A percentile compares a stretch with the other conserved stretches of the same genome.
These are phyloP conservation scores for Drosophila melanosoma DNA, from an alignment of 2,888 invertebrate species.

Conservation along the genomic window DNA sequence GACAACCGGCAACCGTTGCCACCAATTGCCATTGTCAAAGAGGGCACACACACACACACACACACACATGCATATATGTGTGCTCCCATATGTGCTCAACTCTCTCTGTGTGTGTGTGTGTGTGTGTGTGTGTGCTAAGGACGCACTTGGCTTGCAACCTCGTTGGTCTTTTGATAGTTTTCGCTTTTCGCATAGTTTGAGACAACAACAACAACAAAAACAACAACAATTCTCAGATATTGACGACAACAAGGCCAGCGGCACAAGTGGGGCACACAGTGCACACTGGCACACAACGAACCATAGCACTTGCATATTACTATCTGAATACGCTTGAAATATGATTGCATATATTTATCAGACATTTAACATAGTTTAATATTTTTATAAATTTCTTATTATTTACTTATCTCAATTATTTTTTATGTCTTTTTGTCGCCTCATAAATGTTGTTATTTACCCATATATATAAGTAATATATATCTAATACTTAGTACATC, in stretches of 20 bases:
- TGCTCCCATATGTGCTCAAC: slow-evolving; percentile 6
- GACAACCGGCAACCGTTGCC: slow-evolving; percentile 70
- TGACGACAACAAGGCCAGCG: slow-evolving; percentile 29
- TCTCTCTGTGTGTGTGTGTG: slow-evolving; percentile 23
- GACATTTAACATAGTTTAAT: background rate
- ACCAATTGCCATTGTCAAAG: slow-evolving; percentile 77
- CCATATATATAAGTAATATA: background rate
- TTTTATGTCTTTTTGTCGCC: background rate
- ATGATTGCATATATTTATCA: background rate
- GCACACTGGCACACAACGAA: slow-evolving; percentile 27
- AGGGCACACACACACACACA: slow-evolving; percentile 26
- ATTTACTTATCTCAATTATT: background rate
- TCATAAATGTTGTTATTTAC: background rate
- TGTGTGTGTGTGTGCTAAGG: slow-evolving; percentile 35
- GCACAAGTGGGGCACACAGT: slow-evolving; percentile 17
- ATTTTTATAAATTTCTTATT: background rate
- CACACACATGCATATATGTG: slow-evolving; percentile 21
- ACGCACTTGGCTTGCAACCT: slow-evolving; percentile 50
- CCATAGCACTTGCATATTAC: background rate
- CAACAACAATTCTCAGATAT: slow-evolving; percentile 13
- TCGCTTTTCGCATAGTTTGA: slow-evolving; percentile 63
- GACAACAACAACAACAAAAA: slow-evolving; percentile 12
- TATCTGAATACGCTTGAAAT: background rate
- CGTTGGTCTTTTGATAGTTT: slow-evolving; percentile 63
- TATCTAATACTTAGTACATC: background rate